Percentiles rank a stretch among this genome's conserved stretches.
phyloP scores from a whole-genome alignment of 2,113 vertebrate genomes.

The Gymnarchus niloticus region DNA sequence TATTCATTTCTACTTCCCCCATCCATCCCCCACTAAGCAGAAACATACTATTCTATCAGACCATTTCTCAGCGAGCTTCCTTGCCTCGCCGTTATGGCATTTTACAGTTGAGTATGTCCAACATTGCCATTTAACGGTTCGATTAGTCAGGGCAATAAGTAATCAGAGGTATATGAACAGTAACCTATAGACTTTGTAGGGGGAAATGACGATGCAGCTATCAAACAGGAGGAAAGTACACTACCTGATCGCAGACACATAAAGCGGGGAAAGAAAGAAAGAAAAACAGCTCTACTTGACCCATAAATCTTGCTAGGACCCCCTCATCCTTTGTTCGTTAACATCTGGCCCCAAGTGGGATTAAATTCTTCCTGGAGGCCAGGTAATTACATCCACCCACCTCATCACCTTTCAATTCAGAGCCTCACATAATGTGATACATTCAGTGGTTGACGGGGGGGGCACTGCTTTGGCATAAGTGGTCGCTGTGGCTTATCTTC shows the following conservation, averaged over 20 bases:
- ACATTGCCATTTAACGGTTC: neutral
- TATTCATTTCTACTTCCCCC: neutral
- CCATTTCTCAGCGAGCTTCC: neutral
- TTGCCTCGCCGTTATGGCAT: neutral
- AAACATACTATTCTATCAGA: neutral
- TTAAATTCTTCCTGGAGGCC: slow-evolving; percentile 7
- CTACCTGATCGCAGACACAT: neutral
- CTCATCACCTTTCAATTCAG: neutral
- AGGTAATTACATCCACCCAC: slow-evolving; percentile 20
- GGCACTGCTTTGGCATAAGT: slow-evolving; percentile 28
- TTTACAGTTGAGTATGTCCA: neutral
- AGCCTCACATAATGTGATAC: slow-evolving; percentile 24
- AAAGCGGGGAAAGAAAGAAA: neutral
- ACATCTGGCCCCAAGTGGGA: slow-evolving; percentile 5
- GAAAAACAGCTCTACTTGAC: neutral
- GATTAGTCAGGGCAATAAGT: neutral
- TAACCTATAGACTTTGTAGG: neutral
- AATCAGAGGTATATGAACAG: neutral
- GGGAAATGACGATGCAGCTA: neutral
- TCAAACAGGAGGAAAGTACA: neutral
- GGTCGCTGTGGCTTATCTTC: slow-evolving; percentile 38
- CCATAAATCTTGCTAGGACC: neutral
- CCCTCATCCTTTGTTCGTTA: neutral
- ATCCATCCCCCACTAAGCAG: neutral
- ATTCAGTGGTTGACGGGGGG: slow-evolving; percentile 21